phyloP scores from a whole-genome alignment of 2,113 vertebrate species.

The Alligator sinensis region DNA sequence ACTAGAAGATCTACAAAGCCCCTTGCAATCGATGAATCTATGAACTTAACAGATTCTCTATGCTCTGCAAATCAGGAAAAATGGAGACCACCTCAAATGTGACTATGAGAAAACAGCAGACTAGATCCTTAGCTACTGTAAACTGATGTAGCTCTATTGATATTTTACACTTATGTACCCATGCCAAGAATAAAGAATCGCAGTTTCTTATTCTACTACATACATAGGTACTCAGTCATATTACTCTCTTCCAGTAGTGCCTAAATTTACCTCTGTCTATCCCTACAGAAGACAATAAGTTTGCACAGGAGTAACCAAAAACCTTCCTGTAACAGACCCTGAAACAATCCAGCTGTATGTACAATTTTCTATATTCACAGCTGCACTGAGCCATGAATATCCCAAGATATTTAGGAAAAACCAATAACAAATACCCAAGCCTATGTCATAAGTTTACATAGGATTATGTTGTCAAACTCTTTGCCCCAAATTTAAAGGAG shows the following conservation, averaged over 20 bases:
- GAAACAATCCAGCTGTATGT: not conserved
- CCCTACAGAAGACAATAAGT: not conserved
- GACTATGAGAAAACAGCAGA: not conserved
- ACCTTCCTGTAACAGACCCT: not conserved
- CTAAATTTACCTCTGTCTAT: not conserved
- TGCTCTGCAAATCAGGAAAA: not conserved
- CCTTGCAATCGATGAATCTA: no score
- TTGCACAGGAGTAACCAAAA: conserved; percentile 19
- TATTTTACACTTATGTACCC: not conserved
- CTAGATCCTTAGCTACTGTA: not conserved
- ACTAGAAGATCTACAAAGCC: no score
- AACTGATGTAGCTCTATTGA: not conserved
- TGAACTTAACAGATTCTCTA: not conserved
- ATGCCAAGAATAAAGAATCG: not conserved
- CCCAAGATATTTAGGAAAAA: not conserved
- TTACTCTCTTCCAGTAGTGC: not conserved
- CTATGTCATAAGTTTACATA: not conserved
- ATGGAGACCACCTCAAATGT: not conserved
- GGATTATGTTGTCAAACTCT: not conserved
- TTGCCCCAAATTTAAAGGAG: not conserved
- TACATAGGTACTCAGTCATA: not conserved
- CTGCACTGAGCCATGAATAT: not conserved
- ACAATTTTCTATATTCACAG: no score
- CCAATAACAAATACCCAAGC: not conserved
- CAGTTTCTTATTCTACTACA: not conserved